Evolutionary conservation across 92 coral and sea anemone genomes (phyloP), one percentile per base, ranked within the genome.

Genomic region (Isaurus tuberculatus): DNA sequence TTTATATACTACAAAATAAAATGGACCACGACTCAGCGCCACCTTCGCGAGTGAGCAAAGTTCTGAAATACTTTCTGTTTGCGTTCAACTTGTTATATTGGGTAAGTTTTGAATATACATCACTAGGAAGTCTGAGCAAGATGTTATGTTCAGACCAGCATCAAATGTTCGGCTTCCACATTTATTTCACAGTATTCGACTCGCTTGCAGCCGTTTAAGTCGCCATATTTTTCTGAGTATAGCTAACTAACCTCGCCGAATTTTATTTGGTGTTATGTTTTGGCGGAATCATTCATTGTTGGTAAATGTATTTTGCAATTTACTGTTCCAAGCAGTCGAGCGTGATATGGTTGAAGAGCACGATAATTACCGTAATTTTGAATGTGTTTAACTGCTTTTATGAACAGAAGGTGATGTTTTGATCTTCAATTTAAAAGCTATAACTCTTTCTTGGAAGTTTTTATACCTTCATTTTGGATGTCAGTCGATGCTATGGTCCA

Each of bases 1-100:
- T 51, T 73, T n/a, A n/a, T n/a, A n/a, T 73, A 22, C 30, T 16
- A 4, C 64, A 67, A 61, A 57, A 55, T 5, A 77, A 11, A 55
- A 77, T 77, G 82, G 29, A 23, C 31, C 22, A 58, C 11, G 82
- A 19, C 31, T 74, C 66, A 9, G 31, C 43, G 33, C 30, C 49
- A 33, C 82, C 82, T 34, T 77, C 82, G 22, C 68, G 70, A 60
- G 61, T 89, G 68, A 93, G 98, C 90, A 93, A 85, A 77, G 89
- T 86, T 25, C 66, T 97, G 58, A 97, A 97, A 74, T 97, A 95
- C 77, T 43, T 83, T 2, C 79, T 97, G 31, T 97, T 97, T 68
- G 95, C 72, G 27, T 97, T 97, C 74, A 97, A 95, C 66, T 91
- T 97, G 8, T 84, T 97, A 15, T 97, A 92, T 84, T 97, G 99